phyloP scores from a whole-genome alignment of 2,888 invertebrate species.

The Xanthorhoe spadicearia region DNA sequence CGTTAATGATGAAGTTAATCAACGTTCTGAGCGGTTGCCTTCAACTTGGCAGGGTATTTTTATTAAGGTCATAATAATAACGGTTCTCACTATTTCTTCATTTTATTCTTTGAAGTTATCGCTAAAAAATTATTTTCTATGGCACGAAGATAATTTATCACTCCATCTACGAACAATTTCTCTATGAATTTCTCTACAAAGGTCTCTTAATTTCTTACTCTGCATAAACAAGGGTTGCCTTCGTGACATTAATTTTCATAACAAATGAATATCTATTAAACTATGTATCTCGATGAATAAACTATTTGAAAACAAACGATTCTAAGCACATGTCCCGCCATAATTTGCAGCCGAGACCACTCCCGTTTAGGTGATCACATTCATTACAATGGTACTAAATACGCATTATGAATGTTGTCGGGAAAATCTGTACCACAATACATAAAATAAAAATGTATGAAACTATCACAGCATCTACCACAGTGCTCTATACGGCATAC shows the following conservation, averaged over 20 bases:
- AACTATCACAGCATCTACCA: background rate
- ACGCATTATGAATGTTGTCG: slow-evolving; percentile 69
- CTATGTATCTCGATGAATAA: slow-evolving; percentile 30
- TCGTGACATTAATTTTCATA: slow-evolving; percentile 32
- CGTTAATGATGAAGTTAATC: too few species aligned
- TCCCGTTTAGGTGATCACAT: slow-evolving; percentile 63
- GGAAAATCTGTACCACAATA: slow-evolving; percentile 16
- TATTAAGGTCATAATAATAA: too few species aligned
- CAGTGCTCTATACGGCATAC: too few species aligned
- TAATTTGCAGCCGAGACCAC: slow-evolving; percentile 38
- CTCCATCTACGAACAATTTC: background rate
- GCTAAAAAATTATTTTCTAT: too few species aligned
- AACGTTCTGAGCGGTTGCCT: too few species aligned
- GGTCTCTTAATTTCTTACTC: slow-evolving; percentile 1
- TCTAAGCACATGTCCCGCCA: slow-evolving; percentile 35
- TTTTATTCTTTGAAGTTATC: too few species aligned
- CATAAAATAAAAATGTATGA: slow-evolving; percentile 24
- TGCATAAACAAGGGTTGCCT: slow-evolving; percentile 14
- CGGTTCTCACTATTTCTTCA: too few species aligned
- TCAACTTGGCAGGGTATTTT: too few species aligned
- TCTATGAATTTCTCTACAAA: background rate
- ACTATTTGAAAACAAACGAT: slow-evolving; percentile 36
- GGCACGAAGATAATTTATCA: background rate
- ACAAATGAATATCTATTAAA: slow-evolving; percentile 28
- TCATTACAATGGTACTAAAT: slow-evolving; percentile 72